These are phyloP conservation scores for Raja brachyura DNA, from an alignment of 2,113 vertebrate species.

Conservation along the genomic window DNA sequence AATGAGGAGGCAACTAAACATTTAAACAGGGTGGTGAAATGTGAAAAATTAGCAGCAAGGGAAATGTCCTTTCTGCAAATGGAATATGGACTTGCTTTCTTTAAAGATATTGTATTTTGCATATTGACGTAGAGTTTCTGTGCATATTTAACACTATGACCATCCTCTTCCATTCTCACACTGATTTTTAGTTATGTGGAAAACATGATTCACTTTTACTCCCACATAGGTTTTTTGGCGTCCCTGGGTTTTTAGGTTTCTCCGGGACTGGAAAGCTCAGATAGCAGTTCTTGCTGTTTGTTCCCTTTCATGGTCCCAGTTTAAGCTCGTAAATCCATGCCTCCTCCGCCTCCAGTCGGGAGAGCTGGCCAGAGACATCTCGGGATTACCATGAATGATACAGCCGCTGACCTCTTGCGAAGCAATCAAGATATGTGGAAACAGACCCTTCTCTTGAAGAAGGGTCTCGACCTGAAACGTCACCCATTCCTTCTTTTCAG, in stretches of 20 bases:
- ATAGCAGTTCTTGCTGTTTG: neutral
- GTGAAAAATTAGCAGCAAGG: neutral
- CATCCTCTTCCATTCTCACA: neutral
- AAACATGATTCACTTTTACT: neutral
- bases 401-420: neutral
- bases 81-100: neutral
- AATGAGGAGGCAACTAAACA: neutral
- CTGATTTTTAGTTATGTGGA: neutral
- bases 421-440: slow-evolving; percentile 4
- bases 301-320: neutral
- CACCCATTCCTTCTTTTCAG: too few species aligned
- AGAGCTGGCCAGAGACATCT: neutral
- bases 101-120: neutral
- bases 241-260: neutral
- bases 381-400: neutral
- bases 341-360: neutral
- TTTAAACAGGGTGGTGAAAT: neutral
- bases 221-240: neutral
- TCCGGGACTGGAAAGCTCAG: neutral
- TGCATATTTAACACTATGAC: neutral
- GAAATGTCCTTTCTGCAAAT: neutral
- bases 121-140: neutral
- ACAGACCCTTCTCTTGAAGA: neutral
- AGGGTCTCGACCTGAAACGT: too few species aligned
- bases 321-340: neutral